Conservation (phyloP, 1,140 invertebrate genomes). For the Bombus consobrinus region DNA sequence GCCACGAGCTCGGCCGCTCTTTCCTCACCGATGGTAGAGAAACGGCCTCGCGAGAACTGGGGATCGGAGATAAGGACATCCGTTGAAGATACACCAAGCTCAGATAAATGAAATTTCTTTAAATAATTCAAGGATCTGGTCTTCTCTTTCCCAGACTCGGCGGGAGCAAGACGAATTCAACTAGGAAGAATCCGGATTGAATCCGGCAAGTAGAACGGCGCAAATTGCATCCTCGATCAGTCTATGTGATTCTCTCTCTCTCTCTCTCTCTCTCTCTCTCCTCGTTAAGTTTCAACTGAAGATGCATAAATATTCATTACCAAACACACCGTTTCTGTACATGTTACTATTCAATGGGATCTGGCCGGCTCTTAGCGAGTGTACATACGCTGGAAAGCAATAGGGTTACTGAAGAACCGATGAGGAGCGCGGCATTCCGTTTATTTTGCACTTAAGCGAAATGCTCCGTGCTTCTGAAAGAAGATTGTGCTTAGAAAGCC, state of each 20-base stretch:
- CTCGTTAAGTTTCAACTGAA: slow-evolving; percentile 78
- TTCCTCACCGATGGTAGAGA: background rate
- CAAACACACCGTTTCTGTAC: background rate
- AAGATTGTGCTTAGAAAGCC: background rate
- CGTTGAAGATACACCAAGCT: slow-evolving; percentile 23
- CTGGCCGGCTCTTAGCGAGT: background rate
- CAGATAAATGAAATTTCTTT: slow-evolving; percentile 48
- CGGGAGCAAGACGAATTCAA: background rate
- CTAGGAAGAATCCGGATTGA: background rate
- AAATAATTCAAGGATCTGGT: slow-evolving; percentile 37
- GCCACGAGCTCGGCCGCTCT: background rate
- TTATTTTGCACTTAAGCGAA: background rate
- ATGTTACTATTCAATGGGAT: slow-evolving; percentile 19
- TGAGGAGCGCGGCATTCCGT: background rate
- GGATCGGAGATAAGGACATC: slow-evolving; percentile 23
- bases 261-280: background rate
- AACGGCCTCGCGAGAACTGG: background rate
- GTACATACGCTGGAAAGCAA: background rate
- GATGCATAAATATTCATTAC: slow-evolving; percentile 80
- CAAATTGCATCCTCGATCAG: slow-evolving; percentile 41
- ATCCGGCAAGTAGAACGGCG: slow-evolving; percentile 1
- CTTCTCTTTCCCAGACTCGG: too few species aligned
- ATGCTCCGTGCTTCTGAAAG: background rate
- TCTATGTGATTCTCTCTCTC: slow-evolving; percentile 20
- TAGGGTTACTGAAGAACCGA: slow-evolving; percentile 7